Conservation (phyloP, 2,888 invertebrate species). For the Nebria salina region DNA sequence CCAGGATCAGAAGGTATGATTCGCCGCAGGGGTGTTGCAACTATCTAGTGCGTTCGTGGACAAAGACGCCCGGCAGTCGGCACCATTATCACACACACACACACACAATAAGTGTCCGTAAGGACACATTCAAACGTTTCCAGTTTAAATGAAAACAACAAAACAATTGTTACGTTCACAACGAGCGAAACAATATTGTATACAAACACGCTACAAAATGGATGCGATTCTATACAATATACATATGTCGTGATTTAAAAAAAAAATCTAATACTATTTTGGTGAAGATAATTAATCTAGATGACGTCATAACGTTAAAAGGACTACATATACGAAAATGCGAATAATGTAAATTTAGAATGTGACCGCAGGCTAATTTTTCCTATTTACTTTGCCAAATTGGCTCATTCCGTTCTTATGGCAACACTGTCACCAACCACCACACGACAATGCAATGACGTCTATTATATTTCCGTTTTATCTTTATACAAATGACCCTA, state of each 20-base stretch:
- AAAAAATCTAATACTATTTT: too few species aligned
- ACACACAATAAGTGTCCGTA: constrained; percentile 38
- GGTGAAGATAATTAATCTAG: too few species aligned
- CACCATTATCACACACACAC: constrained; percentile 20
- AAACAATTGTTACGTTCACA: constrained; percentile 12
- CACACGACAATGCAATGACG: background rate
- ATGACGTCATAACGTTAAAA: too few species aligned
- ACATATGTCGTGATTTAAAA: too few species aligned
- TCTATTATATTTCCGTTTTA: background rate
- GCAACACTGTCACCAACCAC: background rate
- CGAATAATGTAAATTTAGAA: background rate
- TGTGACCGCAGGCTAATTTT: constrained; percentile 7
- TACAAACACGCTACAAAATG: background rate
- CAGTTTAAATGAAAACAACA: constrained; percentile 21
- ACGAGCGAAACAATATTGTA: constrained; percentile 3
- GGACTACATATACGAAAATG: too few species aligned
- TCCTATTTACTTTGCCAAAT: constrained; percentile 14
- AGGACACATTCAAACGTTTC: constrained; percentile 33
- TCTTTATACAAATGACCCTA: background rate
- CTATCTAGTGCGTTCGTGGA: constrained; percentile 19
- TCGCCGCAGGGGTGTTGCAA: constrained; percentile 28
- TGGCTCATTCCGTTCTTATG: constrained; percentile 11
- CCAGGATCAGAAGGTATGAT: constrained; percentile 24
- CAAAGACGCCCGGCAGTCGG: constrained; percentile 18
- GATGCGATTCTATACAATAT: background rate